A percentile compares a stretch with the other conserved stretches of the same genome.
These are phyloP conservation scores for Amphiprion clarkii DNA, from an alignment of 2,797 vertebrate genomes.

Conservation along the genomic window DNA sequence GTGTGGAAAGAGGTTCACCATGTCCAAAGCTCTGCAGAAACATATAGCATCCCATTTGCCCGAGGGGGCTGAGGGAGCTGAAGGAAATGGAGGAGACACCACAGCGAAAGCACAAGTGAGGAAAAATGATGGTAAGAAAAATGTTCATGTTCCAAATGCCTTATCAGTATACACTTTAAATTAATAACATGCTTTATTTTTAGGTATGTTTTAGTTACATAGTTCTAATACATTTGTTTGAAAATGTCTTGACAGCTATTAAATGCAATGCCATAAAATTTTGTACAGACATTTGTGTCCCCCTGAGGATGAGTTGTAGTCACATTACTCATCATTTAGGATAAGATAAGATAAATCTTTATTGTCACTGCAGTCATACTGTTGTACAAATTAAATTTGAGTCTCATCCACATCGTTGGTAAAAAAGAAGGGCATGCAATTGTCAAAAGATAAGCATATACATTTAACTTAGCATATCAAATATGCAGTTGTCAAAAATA, in stretches of 20 bases:
- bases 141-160: background rate
- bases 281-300: background rate
- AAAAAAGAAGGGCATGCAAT: too few species aligned
- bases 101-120: conserved; percentile 52
- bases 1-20: conserved; percentile 86
- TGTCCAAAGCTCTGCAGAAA: conserved; percentile 83
- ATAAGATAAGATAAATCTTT: too few species aligned
- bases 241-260: background rate
- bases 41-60: conserved; percentile 79
- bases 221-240: background rate
- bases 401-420: too few species aligned
- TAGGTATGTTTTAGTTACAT: too few species aligned
- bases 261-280: background rate
- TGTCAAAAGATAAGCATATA: too few species aligned
- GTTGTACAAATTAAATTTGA: too few species aligned
- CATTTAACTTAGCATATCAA: too few species aligned
- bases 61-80: conserved; percentile 58
- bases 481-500: too few species aligned
- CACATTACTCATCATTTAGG: background rate
- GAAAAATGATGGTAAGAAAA: conserved; percentile 75
- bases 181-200: background rate
- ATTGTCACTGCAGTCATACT: too few species aligned
- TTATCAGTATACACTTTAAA: background rate
- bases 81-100: conserved; percentile 21
- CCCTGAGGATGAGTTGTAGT: background rate